Conservation (phyloP, 2,797 vertebrate genomes). For the Eptatretus atami region DNA sequence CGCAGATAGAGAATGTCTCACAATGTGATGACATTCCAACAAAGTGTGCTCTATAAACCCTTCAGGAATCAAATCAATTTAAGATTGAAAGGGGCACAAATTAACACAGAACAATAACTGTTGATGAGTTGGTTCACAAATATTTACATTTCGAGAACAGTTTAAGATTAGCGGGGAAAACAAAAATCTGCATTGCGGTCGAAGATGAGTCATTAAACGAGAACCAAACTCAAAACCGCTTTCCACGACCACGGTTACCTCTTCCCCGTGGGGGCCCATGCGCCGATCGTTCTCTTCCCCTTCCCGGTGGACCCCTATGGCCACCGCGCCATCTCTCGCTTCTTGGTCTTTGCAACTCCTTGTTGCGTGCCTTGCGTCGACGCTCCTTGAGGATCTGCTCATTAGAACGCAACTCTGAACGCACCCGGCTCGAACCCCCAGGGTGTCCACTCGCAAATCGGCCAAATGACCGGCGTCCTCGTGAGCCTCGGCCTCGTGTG, state of each 20-base stretch:
- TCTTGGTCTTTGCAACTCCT: slow-evolving; percentile 49
- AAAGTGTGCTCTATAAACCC: no score
- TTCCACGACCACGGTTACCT: slow-evolving; percentile 23
- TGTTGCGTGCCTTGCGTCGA: slow-evolving; percentile 29
- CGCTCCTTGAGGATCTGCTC: slow-evolving; percentile 69
- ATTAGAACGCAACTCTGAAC: slow-evolving; percentile 38
- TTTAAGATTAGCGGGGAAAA: no score
- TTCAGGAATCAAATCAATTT: no score
- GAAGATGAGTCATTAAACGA: no score
- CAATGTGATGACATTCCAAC: no score
- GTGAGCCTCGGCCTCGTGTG: slow-evolving; percentile 9
- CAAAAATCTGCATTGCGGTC: no score
- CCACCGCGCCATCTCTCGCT: slow-evolving; percentile 27
- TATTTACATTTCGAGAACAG: no score
- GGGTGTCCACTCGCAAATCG: slow-evolving; percentile 4
- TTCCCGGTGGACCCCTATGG: slow-evolving; percentile 18
- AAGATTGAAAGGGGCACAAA: no score
- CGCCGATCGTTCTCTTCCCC: slow-evolving; percentile 25
- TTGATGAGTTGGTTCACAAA: no score
- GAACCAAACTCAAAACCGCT: no score
- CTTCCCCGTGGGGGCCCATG: slow-evolving; percentile 13
- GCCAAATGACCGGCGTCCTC: slow-evolving; percentile 7
- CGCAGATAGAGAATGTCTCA: no score
- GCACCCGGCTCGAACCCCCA: slow-evolving; percentile 14
- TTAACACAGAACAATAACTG: no score